Conservation (phyloP, 2,888 invertebrate genomes). For the Oligia strigilis region DNA sequence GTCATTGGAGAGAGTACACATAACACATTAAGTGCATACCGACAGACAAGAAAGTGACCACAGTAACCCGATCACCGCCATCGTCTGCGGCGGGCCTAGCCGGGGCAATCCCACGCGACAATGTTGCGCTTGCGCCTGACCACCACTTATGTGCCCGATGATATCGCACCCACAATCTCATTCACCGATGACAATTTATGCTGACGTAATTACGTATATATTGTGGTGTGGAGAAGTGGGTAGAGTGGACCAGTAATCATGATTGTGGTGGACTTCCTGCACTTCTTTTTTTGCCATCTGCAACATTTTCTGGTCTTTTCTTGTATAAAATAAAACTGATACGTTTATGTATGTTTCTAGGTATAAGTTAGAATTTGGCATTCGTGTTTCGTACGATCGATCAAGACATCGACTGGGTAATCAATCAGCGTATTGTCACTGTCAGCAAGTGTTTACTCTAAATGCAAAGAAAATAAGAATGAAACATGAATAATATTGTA, state of each 20-base stretch:
- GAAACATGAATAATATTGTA: conserved; percentile 12
- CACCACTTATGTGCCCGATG: conserved; percentile 46
- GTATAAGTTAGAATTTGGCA: conserved; percentile 11
- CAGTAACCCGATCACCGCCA: conserved; percentile 64
- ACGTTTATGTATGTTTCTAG: not conserved
- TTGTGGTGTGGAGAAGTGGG: conserved; percentile 49
- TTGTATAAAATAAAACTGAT: conserved; percentile 1
- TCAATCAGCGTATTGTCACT: conserved; percentile 6
- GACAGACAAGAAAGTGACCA: conserved; percentile 65
- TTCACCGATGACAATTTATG: conserved; percentile 59
- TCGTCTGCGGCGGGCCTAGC: conserved; percentile 57
- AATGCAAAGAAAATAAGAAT: conserved; percentile 18
- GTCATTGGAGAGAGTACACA: conserved; percentile 58
- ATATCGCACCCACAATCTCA: conserved; percentile 59
- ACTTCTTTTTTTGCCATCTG: conserved; percentile 11
- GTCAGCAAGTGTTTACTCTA: conserved; percentile 13
- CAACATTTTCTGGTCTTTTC: not conserved
- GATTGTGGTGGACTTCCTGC: conserved; percentile 39
- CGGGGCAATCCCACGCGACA: conserved; percentile 65
- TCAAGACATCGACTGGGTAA: conserved; percentile 16
- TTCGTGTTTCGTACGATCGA: conserved; percentile 18
- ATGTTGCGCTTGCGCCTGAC: conserved; percentile 64
- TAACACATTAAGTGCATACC: conserved; percentile 45
- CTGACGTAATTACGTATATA: conserved; percentile 53
- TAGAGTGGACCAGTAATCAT: conserved; percentile 29